Conservation (phyloP, 2,113 vertebrate genomes). For the Strix aluco region DNA sequence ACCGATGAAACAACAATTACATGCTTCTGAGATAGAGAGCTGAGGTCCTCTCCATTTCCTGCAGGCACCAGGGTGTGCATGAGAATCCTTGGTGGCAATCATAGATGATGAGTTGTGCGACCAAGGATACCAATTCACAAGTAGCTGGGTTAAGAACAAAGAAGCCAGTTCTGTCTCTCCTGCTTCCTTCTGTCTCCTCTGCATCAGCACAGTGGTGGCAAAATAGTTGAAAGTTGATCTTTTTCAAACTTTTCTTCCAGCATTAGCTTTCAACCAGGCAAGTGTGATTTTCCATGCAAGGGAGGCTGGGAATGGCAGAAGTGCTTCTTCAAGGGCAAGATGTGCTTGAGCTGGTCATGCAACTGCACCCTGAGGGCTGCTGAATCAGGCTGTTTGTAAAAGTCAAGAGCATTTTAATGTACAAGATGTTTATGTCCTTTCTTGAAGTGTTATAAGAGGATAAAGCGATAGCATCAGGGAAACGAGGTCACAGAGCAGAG, state of each 20-base stretch:
- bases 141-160: not conserved
- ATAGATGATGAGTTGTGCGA: not conserved
- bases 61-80: fast-evolving
- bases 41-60: not conserved
- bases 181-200: not conserved
- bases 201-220: not conserved
- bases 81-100: not conserved
- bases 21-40: not conserved
- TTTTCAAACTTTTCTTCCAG: not conserved
- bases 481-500: not conserved
- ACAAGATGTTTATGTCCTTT: not conserved
- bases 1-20: fast-evolving
- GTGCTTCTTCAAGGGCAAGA: not conserved
- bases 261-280: not conserved
- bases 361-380: constrained; percentile 1
- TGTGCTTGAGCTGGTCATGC: constrained; percentile 3
- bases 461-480: not conserved
- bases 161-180: not conserved
- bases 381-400: not conserved
- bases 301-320: not conserved
- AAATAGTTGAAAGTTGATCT: not conserved
- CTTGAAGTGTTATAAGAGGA: constrained; percentile 2
- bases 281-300: not conserved
- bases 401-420: constrained; percentile 26
- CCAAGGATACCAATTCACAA: fast-evolving